Percentiles rank a stretch among this genome's conserved stretches.
Conservation (phyloP, 2,888 invertebrate genomes). For the Cheilosia variabilis region DNA sequence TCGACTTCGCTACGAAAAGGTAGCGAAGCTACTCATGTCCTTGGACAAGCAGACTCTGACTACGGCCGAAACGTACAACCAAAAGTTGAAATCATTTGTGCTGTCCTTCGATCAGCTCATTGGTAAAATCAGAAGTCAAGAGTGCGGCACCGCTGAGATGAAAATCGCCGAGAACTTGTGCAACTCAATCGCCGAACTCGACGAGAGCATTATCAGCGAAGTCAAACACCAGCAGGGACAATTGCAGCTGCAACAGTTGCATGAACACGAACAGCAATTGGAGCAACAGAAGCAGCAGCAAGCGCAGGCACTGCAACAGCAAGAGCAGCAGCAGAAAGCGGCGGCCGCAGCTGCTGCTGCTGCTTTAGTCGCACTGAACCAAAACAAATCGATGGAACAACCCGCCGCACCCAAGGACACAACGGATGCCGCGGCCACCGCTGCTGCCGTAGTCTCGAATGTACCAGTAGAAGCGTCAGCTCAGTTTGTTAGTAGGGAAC, state of each 20-base stretch:
- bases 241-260: slow-evolving; percentile 53
- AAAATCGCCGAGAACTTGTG: slow-evolving; percentile 85
- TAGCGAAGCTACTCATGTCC: slow-evolving; percentile 84
- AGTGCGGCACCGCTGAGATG: slow-evolving; percentile 84
- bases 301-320: slow-evolving; percentile 63
- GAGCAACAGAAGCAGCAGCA: slow-evolving; percentile 74
- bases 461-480: slow-evolving; percentile 42
- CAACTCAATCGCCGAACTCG: slow-evolving; percentile 84
- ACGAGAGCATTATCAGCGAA: slow-evolving; percentile 79
- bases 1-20: slow-evolving; percentile 85
- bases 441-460: slow-evolving; percentile 26
- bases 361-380: slow-evolving; percentile 30
- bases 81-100: slow-evolving; percentile 81
- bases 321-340: slow-evolving; percentile 51
- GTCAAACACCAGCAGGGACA: slow-evolving; percentile 62
- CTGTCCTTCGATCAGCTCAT: slow-evolving; percentile 80
- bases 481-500: slow-evolving; percentile 84
- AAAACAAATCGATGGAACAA: slow-evolving; percentile 16
- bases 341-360: slow-evolving; percentile 66
- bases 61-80: slow-evolving; percentile 81
- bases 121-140: slow-evolving; percentile 82
- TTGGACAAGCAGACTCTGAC: slow-evolving; percentile 83
- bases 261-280: slow-evolving; percentile 60
- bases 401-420: slow-evolving; percentile 14
- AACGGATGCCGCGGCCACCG: slow-evolving; percentile 21